These are phyloP conservation scores for Drosophila lacicola DNA, from an alignment of 2,888 invertebrate genomes.

Conservation along the genomic window DNA sequence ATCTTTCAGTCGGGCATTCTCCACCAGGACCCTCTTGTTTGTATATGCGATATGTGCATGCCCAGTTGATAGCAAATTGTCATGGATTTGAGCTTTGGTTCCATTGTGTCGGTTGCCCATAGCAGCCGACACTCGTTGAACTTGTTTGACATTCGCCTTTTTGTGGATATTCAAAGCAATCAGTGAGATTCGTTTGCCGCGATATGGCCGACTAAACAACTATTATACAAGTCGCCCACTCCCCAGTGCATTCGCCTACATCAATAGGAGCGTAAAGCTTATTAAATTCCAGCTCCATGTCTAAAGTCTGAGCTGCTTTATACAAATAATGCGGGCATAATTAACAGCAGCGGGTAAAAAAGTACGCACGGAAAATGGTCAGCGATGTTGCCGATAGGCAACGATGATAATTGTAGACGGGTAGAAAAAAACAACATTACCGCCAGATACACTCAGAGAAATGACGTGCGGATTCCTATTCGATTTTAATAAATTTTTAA, in stretches of 20 bases:
- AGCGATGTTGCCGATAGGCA: slow-evolving; percentile 40
- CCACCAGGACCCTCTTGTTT: background rate
- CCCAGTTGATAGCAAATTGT: slow-evolving; percentile 48
- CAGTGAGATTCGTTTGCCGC: slow-evolving; percentile 42
- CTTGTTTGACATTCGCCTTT: slow-evolving; percentile 66
- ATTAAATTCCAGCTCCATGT: slow-evolving; percentile 57
- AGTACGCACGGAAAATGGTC: slow-evolving; percentile 33
- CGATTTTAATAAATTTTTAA: too few species aligned
- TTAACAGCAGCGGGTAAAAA: slow-evolving; percentile 53
- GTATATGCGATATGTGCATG: background rate
- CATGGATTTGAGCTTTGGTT: slow-evolving; percentile 39
- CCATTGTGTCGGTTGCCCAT: slow-evolving; percentile 62
- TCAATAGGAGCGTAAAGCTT: slow-evolving; percentile 48
- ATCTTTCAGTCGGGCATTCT: background rate
- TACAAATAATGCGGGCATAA: slow-evolving; percentile 66
- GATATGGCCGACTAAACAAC: slow-evolving; percentile 26
- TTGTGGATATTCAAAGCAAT: slow-evolving; percentile 37
- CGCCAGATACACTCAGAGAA: slow-evolving; percentile 16
- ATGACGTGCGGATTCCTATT: background rate
- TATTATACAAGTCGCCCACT: slow-evolving; percentile 15
- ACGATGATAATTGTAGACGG: slow-evolving; percentile 56
- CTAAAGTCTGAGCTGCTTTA: slow-evolving; percentile 1
- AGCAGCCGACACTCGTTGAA: slow-evolving; percentile 70
- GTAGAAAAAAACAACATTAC: slow-evolving; percentile 3
- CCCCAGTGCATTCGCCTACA: slow-evolving; percentile 8